These are phyloP conservation scores for Agonum fuliginosum DNA, from an alignment of 2,888 invertebrate species.

Conservation along the genomic window DNA sequence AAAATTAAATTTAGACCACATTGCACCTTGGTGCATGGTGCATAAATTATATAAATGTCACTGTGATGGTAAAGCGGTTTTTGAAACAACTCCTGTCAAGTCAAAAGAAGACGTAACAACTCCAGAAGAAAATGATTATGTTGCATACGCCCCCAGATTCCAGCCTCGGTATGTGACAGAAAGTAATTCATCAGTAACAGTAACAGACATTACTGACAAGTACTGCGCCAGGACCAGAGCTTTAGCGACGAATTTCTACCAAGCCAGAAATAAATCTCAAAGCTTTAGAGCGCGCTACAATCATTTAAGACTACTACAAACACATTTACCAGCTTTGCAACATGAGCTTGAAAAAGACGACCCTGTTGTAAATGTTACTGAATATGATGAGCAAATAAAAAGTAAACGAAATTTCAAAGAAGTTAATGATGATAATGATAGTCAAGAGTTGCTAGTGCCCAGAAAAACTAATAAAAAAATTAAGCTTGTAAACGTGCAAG, in stretches of 20 bases:
- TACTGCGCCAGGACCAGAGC: slow-evolving; percentile 62
- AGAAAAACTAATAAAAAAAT: slow-evolving; percentile 23
- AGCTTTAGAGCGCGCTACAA: slow-evolving; percentile 54
- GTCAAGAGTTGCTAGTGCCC: not conserved
- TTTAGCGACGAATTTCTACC: slow-evolving; percentile 62
- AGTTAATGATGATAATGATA: not conserved
- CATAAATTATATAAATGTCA: slow-evolving; percentile 81
- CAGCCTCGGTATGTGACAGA: slow-evolving; percentile 21
- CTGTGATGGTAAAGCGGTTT: slow-evolving; percentile 74
- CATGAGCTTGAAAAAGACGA: too few relatives aligned
- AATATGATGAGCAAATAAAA: too few relatives aligned
- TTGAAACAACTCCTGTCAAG: slow-evolving; percentile 62
- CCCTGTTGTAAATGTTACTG: not conserved
- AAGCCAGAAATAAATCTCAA: slow-evolving; percentile 60
- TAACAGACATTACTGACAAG: slow-evolving; percentile 56
- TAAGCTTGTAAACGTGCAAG: slow-evolving; percentile 1
- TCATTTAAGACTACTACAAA: not conserved
- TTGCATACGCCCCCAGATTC: slow-evolving; percentile 37
- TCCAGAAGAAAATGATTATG: slow-evolving; percentile 36
- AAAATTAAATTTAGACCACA: slow-evolving; percentile 70
- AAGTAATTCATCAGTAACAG: not conserved
- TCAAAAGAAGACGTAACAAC: slow-evolving; percentile 14
- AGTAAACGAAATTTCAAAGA: too few relatives aligned
- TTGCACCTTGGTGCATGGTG: slow-evolving; percentile 80
- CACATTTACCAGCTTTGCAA: not conserved